Conservation (phyloP, 2,888 invertebrate species). For the Melipona beecheii region DNA sequence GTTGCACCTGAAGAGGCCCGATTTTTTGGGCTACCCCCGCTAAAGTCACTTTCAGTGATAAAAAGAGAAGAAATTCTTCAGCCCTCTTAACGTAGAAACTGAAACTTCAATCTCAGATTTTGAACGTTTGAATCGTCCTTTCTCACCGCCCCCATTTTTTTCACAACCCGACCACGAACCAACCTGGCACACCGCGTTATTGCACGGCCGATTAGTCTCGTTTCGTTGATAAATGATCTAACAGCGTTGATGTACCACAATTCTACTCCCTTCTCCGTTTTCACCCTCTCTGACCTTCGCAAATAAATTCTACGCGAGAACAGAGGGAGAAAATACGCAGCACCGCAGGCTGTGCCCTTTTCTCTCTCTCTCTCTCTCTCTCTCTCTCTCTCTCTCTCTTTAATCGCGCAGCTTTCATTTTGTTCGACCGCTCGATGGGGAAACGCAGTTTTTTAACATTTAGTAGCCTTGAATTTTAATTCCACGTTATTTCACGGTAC, state of each 20-base stretch:
- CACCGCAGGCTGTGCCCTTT: neutral
- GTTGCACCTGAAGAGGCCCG: too few relatives aligned
- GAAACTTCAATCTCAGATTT: too few relatives aligned
- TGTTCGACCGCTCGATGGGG: neutral
- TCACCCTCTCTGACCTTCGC: neutral
- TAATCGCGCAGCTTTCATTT: conserved; percentile 27
- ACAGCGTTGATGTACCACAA: neutral
- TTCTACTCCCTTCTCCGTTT: neutral
- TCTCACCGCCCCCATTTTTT: neutral
- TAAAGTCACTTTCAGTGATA: too few relatives aligned
- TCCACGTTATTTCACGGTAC: neutral
- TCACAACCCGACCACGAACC: neutral
- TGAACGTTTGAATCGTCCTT: conserved; percentile 45
- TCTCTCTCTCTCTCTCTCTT: neutral
- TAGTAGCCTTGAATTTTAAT: conserved; percentile 38
- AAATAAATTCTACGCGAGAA: neutral
- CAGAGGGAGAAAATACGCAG: neutral
- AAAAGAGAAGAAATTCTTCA: too few relatives aligned
- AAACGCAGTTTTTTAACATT: conserved; percentile 27
- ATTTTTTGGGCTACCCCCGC: too few relatives aligned
- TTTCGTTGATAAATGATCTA: conserved; percentile 42
- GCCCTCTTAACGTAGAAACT: too few relatives aligned
- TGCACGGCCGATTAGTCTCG: conserved; percentile 28
- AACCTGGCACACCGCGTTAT: conserved; percentile 27
- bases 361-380: too few relatives aligned